A percentile compares a stretch with the other conserved stretches of the same genome.
phyloP scores from a whole-genome alignment of 2,888 invertebrate species.

The Dermolepida albohirtum region DNA sequence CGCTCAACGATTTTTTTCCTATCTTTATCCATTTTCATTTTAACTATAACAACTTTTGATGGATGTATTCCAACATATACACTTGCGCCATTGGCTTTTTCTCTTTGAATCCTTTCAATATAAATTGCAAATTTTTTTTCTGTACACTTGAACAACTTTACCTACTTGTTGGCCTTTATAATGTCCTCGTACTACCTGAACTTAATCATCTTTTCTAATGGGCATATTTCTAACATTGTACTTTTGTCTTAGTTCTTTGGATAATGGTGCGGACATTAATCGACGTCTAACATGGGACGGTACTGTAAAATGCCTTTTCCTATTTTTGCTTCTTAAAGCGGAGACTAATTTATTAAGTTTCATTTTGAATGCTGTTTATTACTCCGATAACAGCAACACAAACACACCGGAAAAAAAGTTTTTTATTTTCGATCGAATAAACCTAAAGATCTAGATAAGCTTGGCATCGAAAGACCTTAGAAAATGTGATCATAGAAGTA shows the following conservation, averaged over 20 bases:
- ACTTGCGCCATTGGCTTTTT: conserved; percentile 98
- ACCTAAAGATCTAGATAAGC: too few relatives aligned
- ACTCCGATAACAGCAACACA: too few relatives aligned
- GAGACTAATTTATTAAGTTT: conserved; percentile 96
- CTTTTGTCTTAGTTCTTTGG: conserved; percentile 97
- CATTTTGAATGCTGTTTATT: conserved; percentile 70
- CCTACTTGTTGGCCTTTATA: conserved; percentile 99
- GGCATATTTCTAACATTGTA: conserved; percentile 99
- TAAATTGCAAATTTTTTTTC: conserved; percentile 99
- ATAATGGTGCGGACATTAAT: conserved; percentile 97
- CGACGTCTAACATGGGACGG: conserved; percentile 97
- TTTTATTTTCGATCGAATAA: too few relatives aligned
- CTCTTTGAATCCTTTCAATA: conserved; percentile 99
- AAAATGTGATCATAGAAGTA: too few relatives aligned
- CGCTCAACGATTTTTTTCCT: conserved; percentile 97
- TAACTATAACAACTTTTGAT: conserved; percentile 97
- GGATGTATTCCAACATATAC: conserved; percentile 99
- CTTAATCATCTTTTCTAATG: conserved; percentile 99
- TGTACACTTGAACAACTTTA: conserved; percentile 97
- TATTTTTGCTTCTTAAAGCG: conserved; percentile 96
- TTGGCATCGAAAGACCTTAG: too few relatives aligned
- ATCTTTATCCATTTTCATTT: conserved; percentile 99
- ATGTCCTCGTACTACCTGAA: conserved; percentile 98
- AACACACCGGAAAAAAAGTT: too few relatives aligned
- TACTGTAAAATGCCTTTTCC: conserved; percentile 98